phyloP scores from a whole-genome alignment of 2,113 vertebrate genomes.

The Nibea albiflora region DNA sequence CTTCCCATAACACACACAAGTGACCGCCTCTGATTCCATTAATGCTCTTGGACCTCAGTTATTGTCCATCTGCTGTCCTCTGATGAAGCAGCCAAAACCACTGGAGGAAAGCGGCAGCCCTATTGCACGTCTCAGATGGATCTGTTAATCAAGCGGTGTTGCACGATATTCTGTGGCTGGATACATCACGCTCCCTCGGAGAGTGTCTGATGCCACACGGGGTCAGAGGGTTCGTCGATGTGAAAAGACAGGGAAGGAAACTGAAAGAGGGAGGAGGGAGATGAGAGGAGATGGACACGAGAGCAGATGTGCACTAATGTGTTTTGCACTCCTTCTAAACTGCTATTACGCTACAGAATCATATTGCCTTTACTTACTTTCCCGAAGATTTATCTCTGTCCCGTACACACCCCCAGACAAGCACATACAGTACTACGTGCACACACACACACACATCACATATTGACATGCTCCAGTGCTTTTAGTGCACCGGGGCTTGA shows the following conservation, averaged over 20 bases:
- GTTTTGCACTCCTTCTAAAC: constrained; percentile 15
- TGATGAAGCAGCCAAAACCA: constrained; percentile 63
- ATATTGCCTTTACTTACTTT: constrained; percentile 25
- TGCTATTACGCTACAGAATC: constrained; percentile 12
- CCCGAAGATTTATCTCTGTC: not conserved
- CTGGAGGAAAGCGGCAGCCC: constrained; percentile 48
- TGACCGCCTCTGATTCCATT: constrained; percentile 57
- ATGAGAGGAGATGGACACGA: not conserved
- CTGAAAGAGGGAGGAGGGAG: not conserved
- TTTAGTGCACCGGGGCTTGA: constrained; percentile 44
- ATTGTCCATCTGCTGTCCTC: constrained; percentile 63
- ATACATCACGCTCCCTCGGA: constrained; percentile 51
- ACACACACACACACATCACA: constrained; percentile 29
- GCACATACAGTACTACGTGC: not conserved
- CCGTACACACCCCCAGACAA: constrained; percentile 6
- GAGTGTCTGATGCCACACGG: constrained; percentile 61
- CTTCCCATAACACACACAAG: not conserved
- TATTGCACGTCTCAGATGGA: constrained; percentile 66
- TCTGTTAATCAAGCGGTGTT: constrained; percentile 70
- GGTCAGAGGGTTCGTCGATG: constrained; percentile 53
- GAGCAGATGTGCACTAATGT: not conserved
- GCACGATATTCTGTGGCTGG: constrained; percentile 63
- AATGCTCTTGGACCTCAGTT: constrained; percentile 63
- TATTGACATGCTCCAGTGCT: constrained; percentile 50
- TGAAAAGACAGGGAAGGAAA: constrained; percentile 2